Percentiles rank a stretch among this genome's conserved stretches.
Conservation (phyloP, 2,797 vertebrate species). For the Gambusia yucatana region DNA sequence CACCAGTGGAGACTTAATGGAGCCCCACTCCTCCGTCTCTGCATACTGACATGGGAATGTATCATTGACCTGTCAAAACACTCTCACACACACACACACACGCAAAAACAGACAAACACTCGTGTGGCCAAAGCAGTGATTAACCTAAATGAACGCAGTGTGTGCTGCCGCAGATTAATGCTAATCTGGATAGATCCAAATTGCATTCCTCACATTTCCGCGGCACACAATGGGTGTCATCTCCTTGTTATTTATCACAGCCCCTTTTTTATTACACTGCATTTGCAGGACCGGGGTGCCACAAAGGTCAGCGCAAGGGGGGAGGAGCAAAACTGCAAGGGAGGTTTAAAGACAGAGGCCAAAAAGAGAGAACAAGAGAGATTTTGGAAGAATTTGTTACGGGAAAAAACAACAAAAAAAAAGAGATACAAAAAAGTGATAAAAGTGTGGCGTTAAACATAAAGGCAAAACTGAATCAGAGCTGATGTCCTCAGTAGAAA, state of each 20-base stretch:
- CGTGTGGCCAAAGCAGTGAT: slow-evolving; percentile 9
- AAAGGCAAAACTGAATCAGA: background rate
- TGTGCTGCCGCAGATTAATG: slow-evolving; percentile 48
- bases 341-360: slow-evolving; percentile 41
- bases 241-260: slow-evolving; percentile 53
- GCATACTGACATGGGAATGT: slow-evolving; percentile 63
- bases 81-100: background rate
- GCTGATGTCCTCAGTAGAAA: slow-evolving; percentile 2
- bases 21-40: slow-evolving; percentile 67
- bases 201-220: slow-evolving; percentile 59
- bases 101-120: background rate
- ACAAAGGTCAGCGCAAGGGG: slow-evolving; percentile 49
- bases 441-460: background rate
- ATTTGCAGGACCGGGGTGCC: slow-evolving; percentile 42
- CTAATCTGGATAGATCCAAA: slow-evolving; percentile 56
- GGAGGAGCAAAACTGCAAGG: slow-evolving; percentile 14
- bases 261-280: slow-evolving; percentile 59
- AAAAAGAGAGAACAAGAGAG: slow-evolving; percentile 16
- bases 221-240: slow-evolving; percentile 59
- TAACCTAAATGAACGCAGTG: slow-evolving; percentile 6
- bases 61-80: slow-evolving; percentile 51
- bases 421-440: background rate
- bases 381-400: background rate
- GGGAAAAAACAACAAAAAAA: background rate
- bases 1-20: slow-evolving; percentile 74